These are phyloP conservation scores for Tadarida brasiliensis DNA, from an alignment of 2,797 vertebrate genomes.

Conservation along the genomic window DNA sequence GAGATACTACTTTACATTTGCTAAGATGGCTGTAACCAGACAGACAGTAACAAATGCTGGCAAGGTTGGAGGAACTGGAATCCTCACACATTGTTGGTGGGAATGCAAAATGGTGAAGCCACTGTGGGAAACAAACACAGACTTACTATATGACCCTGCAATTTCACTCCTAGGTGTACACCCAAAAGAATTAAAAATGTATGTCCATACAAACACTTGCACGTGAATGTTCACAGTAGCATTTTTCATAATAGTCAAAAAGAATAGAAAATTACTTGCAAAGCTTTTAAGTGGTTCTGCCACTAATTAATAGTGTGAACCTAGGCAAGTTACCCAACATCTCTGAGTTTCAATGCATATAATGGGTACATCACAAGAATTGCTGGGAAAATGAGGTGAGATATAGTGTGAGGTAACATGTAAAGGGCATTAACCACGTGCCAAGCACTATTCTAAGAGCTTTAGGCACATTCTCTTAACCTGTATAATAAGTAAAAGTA, in stretches of 20 bases:
- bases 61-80: not conserved
- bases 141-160: not conserved
- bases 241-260: not conserved
- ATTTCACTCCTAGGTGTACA: not conserved
- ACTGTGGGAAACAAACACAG: not conserved
- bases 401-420: too few species aligned
- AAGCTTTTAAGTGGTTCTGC: not conserved
- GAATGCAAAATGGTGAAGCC: not conserved
- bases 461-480: not conserved
- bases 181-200: not conserved
- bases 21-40: not conserved
- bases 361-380: not conserved
- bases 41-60: not conserved
- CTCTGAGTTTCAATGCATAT: not conserved
- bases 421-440: too few species aligned
- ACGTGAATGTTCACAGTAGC: not conserved
- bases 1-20: too few species aligned
- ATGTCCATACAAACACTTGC: not conserved
- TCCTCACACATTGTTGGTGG: not conserved
- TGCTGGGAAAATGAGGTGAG: not conserved
- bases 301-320: not conserved
- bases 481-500: not conserved
- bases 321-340: not conserved
- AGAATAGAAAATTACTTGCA: not conserved
- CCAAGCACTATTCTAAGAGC: not conserved